Conservation (phyloP, 2,113 vertebrate species). For the Atrichornis clamosus region DNA sequence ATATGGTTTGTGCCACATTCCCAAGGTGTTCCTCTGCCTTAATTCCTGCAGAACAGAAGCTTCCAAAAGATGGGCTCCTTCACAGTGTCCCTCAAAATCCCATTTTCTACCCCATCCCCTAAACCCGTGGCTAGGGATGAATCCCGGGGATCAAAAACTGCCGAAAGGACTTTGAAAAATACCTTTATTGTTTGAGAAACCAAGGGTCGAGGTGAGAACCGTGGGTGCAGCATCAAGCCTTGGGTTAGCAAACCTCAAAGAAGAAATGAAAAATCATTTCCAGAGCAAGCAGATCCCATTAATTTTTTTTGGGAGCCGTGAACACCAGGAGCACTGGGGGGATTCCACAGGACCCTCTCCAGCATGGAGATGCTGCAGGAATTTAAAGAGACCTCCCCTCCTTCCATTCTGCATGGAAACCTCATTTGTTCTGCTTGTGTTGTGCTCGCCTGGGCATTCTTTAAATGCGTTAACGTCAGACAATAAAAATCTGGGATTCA, state of each 20-base stretch:
- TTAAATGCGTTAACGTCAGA: neutral
- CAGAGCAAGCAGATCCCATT: neutral
- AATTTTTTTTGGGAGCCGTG: neutral
- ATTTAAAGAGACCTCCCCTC: neutral
- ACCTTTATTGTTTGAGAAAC: fast-evolving
- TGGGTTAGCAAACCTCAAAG: neutral
- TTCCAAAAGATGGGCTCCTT: neutral
- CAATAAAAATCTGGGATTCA: neutral
- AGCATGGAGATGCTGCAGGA: neutral
- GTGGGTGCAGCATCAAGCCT: fast-evolving
- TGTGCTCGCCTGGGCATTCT: neutral
- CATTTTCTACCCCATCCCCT: neutral
- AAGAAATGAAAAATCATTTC: neutral
- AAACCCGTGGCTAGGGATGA: neutral
- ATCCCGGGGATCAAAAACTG: fast-evolving
- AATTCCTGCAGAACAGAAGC: neutral
- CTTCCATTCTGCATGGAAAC: neutral
- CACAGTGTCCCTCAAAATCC: neutral
- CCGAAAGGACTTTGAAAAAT: fast-evolving
- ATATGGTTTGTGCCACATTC: fast-evolving
- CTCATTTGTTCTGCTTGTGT: neutral
- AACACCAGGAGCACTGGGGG: neutral
- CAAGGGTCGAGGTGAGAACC: neutral
- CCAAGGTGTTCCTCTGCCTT: neutral
- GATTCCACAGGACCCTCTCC: neutral